Conservation (phyloP, 2,888 invertebrate genomes). For the Scaptomyza parva region DNA sequence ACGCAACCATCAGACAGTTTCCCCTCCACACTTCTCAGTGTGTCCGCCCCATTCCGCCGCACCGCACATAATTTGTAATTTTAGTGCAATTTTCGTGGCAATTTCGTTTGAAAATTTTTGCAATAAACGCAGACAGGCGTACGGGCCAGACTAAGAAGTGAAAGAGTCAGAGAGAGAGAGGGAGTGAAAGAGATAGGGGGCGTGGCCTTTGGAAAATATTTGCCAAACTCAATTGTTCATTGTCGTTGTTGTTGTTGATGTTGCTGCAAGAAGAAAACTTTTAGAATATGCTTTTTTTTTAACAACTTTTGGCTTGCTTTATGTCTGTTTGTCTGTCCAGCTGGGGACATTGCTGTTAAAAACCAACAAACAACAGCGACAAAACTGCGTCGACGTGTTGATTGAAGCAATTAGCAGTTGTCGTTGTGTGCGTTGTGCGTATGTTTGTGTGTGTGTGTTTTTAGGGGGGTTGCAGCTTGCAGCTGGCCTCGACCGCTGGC, state of each 20-base stretch:
- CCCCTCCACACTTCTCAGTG: background rate
- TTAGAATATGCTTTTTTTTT: constrained; percentile 12
- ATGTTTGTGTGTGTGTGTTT: constrained; percentile 21
- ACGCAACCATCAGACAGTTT: constrained; percentile 45
- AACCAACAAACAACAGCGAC: constrained; percentile 49
- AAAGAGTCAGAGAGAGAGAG: no score
- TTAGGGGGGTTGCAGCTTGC: constrained; percentile 37
- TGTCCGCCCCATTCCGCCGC: background rate
- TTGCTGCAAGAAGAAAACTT: constrained; percentile 9
- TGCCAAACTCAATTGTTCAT: constrained; percentile 20
- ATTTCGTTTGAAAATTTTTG: constrained; percentile 51
- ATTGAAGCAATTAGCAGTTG: constrained; percentile 82
- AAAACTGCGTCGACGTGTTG: constrained; percentile 75
- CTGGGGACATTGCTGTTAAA: constrained; percentile 42
- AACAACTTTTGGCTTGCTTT: constrained; percentile 33
- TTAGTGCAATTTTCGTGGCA: constrained; percentile 63
- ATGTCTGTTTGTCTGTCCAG: constrained; percentile 25
- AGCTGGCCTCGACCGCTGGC: constrained; percentile 57
- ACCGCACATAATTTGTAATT: constrained; percentile 59
- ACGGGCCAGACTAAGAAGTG: no score
- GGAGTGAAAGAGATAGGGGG: background rate
- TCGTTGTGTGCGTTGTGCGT: constrained; percentile 31
- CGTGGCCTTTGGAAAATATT: constrained; percentile 63
- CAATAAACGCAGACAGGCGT: constrained; percentile 41
- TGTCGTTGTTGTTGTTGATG: background rate